Evolutionary conservation across 2,797 vertebrate genomes (phyloP), one percentile per base, ranked within the genome.

Genomic region (Enteromius thamalakanensis): DNA sequence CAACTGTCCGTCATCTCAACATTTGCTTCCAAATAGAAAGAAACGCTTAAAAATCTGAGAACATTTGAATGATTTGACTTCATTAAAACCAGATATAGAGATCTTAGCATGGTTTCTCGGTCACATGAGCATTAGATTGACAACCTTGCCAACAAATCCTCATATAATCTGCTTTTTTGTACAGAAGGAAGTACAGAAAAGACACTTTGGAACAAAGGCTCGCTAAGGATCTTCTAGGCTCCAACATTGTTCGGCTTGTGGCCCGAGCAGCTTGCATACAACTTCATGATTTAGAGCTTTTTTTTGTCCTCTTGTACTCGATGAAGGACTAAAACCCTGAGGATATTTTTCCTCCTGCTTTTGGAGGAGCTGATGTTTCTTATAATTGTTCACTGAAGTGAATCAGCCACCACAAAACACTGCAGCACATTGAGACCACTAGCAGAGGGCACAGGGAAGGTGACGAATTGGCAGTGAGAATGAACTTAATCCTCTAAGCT

Each of bases 401-500:
- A 87, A 90, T 89, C 89, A 84, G 85, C 87, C 86, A 87, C 86
- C 87, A 88, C 89, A 90, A 88, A 90, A 91, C 89, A 89, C 88
- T 84, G 86, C 82, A 80, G 83, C 85, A 85, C 90, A 90, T 88
- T 89, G 87, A 91, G 87, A 82, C 47, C 77, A 79, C 78, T 88
- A 87, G 88, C 86, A 84, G 86, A 91, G 89, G 88, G 89, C 89
- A 90, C 88, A 85, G 81, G 80, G 86, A 86, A 87, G 89, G 88
- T 90, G 90, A 91, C 88, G 87, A 88, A 90, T 89, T 93, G 92
- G 91, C 91, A 92, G 91, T 92, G 91, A 92, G 93, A 92, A 92
- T 92, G 90, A 93, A 92, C 92, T 92, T 93, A 93, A 93, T 93
- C 91, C 91, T 82, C 90, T 92, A 91, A 93, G 90, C 91, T 92